Conservation (phyloP, 1,140 invertebrate species). For the Teleopsis dalmanni region DNA sequence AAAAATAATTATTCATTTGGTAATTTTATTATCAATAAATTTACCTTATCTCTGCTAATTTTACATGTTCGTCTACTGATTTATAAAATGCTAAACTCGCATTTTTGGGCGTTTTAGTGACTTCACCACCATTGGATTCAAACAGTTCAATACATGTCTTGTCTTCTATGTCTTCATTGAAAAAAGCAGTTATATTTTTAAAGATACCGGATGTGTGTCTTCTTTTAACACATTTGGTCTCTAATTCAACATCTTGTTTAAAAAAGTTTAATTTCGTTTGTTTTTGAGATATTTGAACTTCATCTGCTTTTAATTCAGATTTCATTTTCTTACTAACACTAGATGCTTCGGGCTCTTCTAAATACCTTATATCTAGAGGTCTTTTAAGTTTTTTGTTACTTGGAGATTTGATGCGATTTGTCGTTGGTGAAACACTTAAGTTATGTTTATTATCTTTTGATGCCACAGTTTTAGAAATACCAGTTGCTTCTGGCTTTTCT, state of each 20-base stretch:
- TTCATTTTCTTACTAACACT: background rate
- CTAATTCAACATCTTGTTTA: too few species aligned
- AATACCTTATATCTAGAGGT: background rate
- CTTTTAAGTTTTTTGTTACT: constrained; percentile 2
- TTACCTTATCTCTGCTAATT: background rate
- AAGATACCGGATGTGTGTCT: constrained; percentile 11
- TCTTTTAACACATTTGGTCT: background rate
- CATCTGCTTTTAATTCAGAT: background rate
- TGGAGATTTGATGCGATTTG: background rate
- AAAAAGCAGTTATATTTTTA: constrained; percentile 8
- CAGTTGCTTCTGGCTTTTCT: too few species aligned
- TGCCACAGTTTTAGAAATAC: too few species aligned
- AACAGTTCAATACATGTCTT: background rate
- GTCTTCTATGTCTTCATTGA: background rate
- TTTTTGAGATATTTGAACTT: background rate
- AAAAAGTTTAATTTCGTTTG: background rate
- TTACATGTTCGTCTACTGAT: background rate
- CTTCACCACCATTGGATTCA: constrained; percentile 3
- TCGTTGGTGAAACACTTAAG: too few species aligned
- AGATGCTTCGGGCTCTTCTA: background rate
- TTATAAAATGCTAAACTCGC: constrained; percentile 6
- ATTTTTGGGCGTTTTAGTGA: constrained; percentile 1
- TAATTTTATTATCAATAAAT: background rate
- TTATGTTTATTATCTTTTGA: too few species aligned
- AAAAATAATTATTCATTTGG: background rate